phyloP scores from a whole-genome alignment of 2,888 invertebrate genomes.

The Trachelus stipa region DNA sequence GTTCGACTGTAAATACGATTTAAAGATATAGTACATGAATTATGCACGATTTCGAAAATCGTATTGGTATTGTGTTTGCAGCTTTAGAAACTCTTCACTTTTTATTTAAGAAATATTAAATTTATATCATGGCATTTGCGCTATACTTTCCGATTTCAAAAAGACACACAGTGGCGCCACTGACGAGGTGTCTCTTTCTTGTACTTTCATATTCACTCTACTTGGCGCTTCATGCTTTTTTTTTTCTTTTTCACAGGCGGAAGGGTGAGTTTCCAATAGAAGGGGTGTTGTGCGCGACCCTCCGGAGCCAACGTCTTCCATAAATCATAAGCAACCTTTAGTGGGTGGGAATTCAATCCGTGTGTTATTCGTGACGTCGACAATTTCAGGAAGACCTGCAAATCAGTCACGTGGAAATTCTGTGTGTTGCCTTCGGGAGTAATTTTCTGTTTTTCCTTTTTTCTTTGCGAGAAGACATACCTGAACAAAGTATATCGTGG shows the following conservation, averaged over 20 bases:
- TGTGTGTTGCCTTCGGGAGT: neutral
- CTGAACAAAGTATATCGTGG: neutral
- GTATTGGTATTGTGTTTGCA: no score
- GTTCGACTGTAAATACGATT: no score
- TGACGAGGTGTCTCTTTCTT: neutral
- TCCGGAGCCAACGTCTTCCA: neutral
- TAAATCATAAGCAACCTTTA: neutral
- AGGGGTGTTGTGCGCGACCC: neutral
- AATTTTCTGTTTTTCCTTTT: neutral
- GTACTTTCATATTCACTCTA: conserved; percentile 7
- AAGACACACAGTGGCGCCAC: no score
- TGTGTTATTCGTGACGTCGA: neutral
- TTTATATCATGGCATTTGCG: no score
- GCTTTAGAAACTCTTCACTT: no score
- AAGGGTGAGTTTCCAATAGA: neutral
- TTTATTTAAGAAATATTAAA: no score
- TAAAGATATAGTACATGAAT: no score
- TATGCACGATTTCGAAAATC: no score
- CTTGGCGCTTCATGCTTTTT: conserved; percentile 5
- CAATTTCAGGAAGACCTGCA: neutral
- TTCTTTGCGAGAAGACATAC: neutral
- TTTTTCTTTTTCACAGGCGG: conserved; percentile 1
- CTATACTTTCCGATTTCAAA: no score
- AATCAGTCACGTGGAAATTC: neutral
- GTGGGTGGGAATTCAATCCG: neutral